These are phyloP conservation scores for Danio choprae DNA, from an alignment of 2,797 vertebrate species.

Conservation along the genomic window DNA sequence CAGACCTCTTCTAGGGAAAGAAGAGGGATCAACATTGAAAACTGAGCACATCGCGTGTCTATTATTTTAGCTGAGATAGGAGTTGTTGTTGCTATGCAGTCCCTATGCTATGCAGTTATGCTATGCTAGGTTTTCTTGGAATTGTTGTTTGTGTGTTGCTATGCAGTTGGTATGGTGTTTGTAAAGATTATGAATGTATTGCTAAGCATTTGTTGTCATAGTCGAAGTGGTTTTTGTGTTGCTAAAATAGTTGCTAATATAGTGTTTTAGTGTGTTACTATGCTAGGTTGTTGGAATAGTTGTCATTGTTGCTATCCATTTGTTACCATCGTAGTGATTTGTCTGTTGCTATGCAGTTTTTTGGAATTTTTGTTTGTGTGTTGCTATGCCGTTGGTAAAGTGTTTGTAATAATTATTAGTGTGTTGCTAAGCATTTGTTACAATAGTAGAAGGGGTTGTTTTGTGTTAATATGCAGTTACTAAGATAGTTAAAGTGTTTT, in stretches of 20 bases:
- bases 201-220: background rate
- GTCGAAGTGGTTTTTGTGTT: rapidly evolving
- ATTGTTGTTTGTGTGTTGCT: background rate
- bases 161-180: background rate
- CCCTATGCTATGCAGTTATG: too few species aligned
- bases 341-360: too few species aligned
- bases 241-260: rapidly evolving
- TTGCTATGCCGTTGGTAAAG: too few species aligned
- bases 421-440: rapidly evolving
- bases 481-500: background rate
- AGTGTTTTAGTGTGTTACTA: background rate
- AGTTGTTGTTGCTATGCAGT: background rate
- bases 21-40: background rate
- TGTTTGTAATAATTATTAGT: background rate
- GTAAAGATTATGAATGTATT: background rate
- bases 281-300: background rate
- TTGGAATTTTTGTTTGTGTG: too few species aligned
- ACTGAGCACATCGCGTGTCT: background rate
- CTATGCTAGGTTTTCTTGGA: too few species aligned
- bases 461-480: background rate
- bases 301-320: too few species aligned
- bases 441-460: rapidly evolving
- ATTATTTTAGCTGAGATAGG: background rate
- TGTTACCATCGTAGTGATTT: too few species aligned
- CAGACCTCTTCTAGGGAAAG: slow-evolving; percentile 1